phyloP scores from a whole-genome alignment of 2,888 invertebrate species.

The Aphidius colemani region DNA sequence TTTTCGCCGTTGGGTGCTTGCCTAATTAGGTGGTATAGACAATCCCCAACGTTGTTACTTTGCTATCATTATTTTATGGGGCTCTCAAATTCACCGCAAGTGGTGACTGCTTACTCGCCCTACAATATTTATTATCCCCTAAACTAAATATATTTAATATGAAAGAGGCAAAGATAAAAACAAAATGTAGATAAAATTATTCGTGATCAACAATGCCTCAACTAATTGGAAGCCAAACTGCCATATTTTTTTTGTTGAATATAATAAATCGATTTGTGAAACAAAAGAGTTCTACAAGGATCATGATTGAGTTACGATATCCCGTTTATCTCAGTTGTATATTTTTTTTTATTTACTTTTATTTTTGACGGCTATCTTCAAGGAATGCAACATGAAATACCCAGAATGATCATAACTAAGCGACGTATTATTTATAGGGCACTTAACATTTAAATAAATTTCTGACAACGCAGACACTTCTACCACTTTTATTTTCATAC shows the following conservation, averaged over 20 bases:
- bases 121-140: background rate
- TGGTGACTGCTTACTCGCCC: too few relatives aligned
- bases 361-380: background rate
- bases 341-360: too few relatives aligned
- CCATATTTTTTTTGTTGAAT: too few relatives aligned
- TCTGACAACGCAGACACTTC: slow-evolving; percentile 30
- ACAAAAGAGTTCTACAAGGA: background rate
- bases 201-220: too few relatives aligned
- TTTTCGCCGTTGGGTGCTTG: slow-evolving; percentile 13
- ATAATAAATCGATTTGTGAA: too few relatives aligned
- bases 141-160: background rate
- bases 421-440: slow-evolving; percentile 45
- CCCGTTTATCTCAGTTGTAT: background rate
- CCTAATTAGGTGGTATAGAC: slow-evolving; percentile 22
- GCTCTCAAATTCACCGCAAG: too few relatives aligned
- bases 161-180: too few relatives aligned
- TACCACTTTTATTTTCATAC: slow-evolving; percentile 2
- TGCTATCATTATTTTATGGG: background rate
- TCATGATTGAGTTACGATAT: slow-evolving; percentile 19
- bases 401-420: slow-evolving; percentile 31
- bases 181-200: too few relatives aligned
- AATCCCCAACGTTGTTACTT: slow-evolving; percentile 12
- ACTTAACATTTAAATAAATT: slow-evolving; percentile 51
- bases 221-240: too few relatives aligned
- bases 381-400: slow-evolving; percentile 23